These are phyloP conservation scores for Alethe diademata DNA, from an alignment of 2,113 vertebrate species.

Conservation along the genomic window DNA sequence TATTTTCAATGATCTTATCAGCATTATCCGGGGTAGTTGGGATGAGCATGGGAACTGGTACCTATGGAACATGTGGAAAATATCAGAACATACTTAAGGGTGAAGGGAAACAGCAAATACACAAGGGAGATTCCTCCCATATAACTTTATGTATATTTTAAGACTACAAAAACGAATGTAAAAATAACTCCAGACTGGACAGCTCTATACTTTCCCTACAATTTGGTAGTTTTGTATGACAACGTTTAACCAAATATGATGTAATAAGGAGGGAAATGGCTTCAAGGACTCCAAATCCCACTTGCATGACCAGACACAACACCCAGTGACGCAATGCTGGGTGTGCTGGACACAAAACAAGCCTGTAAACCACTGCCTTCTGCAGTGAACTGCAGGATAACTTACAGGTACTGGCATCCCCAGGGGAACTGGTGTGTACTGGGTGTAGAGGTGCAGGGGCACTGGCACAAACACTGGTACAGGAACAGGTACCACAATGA, in stretches of 20 bases:
- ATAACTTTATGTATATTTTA: neutral
- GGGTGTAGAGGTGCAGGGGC: slow-evolving; percentile 93
- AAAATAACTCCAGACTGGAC: neutral
- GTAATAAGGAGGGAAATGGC: neutral
- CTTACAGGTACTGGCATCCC: slow-evolving; percentile 91
- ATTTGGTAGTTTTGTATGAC: neutral
- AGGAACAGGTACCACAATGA: slow-evolving; percentile 88
- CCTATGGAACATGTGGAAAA: slow-evolving; percentile 58
- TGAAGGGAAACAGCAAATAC: neutral
- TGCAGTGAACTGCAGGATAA: neutral
- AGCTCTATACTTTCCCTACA: neutral
- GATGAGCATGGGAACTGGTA: slow-evolving; percentile 92
- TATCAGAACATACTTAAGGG: neutral
- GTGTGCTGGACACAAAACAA: neutral
- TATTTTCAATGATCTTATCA: slow-evolving; percentile 82
- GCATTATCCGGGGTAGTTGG: slow-evolving; percentile 85
- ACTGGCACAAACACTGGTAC: slow-evolving; percentile 93
- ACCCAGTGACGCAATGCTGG: neutral
- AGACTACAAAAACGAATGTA: neutral
- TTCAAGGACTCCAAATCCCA: neutral
- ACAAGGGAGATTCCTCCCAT: neutral
- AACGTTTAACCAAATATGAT: neutral
- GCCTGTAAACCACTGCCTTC: neutral
- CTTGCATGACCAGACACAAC: neutral
- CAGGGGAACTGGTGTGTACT: slow-evolving; percentile 86